Evolutionary conservation across 1,140 invertebrate genomes (phyloP), one percentile per base, ranked within the genome.

Genomic region (Temnothorax curvispinosus): DNA sequence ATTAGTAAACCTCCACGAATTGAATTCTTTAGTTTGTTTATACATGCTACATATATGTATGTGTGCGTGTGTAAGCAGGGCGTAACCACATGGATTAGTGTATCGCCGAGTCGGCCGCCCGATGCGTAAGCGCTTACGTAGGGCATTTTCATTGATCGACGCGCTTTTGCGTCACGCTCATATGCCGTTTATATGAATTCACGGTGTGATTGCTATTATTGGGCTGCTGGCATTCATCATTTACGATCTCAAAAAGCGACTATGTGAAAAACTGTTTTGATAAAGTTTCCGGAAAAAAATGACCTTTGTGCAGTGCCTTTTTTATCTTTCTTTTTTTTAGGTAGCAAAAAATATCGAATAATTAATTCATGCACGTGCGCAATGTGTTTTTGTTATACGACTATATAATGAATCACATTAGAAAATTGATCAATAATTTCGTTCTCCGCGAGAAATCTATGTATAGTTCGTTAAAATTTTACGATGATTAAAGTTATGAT

Each of bases 41-140:
- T 67, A 9, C 9, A 3, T 21, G 35, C 7, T 15, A n/a, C 15
- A 21, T 71, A 18, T 18, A n/a, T 67, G 38, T 21, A 9, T 41
- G n/a, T 44, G 41, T 15, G 21, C 18, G 56, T 60, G 47, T 41
- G 35, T 44, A 15, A 35, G 21, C 21, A 21, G 18, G 8, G 11
- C 67, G 41, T 35, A 21, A 54, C 6, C 41, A 27, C 21, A 44
- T 35, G 27, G 41, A 67, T 67, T 67, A 41, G n/a, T 27, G 6
- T 71, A 15, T 15, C 21, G 27, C 18, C n/a, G 58, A 65, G 60
- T 35, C 7, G 6, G 21, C 13, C 54, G 38, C 27, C 38, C 21
- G 78, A 72, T 72, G 80, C 67, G 80, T 82, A 74, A 82, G 80
- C 67, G 67, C 54, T 74, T 74, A 50, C 80, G 80, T 74, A 82